A percentile compares a stretch with the other conserved stretches of the same genome.
phyloP scores from a whole-genome alignment of 2,113 vertebrate species.

The Hyla sarda region DNA sequence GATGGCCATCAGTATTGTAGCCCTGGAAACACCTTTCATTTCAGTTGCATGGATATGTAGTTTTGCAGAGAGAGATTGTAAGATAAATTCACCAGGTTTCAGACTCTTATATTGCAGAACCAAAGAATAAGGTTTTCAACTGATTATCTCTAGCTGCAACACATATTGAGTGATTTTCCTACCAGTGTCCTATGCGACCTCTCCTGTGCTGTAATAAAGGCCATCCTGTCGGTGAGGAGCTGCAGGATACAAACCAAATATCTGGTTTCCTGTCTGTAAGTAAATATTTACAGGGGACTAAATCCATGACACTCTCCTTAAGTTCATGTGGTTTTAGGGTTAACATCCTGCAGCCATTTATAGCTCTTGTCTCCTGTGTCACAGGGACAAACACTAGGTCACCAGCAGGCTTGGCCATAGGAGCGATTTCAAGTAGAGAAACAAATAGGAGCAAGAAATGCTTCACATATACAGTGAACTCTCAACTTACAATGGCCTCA shows the following conservation, averaged over 20 bases:
- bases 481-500: too few relatives aligned
- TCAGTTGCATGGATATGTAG: not conserved
- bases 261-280: slow-evolving; percentile 44
- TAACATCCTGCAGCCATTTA: slow-evolving; percentile 44
- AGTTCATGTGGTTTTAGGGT: slow-evolving; percentile 20
- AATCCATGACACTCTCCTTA: slow-evolving; percentile 28
- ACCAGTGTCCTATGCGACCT: not conserved
- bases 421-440: not conserved
- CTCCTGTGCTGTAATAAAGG: slow-evolving; percentile 5
- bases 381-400: slow-evolving; percentile 23
- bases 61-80: not conserved
- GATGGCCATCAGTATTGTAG: too few relatives aligned
- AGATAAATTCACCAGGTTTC: not conserved
- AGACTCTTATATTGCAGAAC: not conserved
- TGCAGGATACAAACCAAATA: slow-evolving; percentile 23
- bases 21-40: not conserved
- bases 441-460: not conserved
- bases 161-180: not conserved
- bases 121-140: not conserved
- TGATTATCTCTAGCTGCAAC: not conserved
- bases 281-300: slow-evolving; percentile 49
- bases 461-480: too few relatives aligned
- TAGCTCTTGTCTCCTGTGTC: slow-evolving; percentile 23
- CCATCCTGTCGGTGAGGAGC: slow-evolving; percentile 23
- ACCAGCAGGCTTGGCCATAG: not conserved